phyloP scores from a whole-genome alignment of 2,113 vertebrate genomes.

The Phrynosoma platyrhinos region DNA sequence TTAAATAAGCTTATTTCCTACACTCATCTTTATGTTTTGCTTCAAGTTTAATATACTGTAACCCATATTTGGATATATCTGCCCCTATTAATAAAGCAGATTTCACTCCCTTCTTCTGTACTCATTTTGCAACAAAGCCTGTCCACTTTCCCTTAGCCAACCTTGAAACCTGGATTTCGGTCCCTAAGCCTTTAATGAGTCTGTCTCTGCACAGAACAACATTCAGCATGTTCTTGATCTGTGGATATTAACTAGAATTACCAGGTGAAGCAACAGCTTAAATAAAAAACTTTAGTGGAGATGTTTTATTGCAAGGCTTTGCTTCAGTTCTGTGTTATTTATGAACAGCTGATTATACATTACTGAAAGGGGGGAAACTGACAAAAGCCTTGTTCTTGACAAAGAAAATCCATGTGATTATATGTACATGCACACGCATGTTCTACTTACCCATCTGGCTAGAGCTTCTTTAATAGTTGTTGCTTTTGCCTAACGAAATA shows the following conservation, averaged over 20 bases:
- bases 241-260: neutral
- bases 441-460: conserved; percentile 89
- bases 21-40: neutral
- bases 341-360: conserved; percentile 10
- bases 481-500: conserved; percentile 87
- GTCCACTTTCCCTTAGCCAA: neutral
- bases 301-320: conserved; percentile 18
- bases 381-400: neutral
- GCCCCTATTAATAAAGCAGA: neutral
- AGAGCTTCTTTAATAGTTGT: conserved; percentile 94
- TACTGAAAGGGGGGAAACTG: neutral
- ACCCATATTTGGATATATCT: neutral
- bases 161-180: neutral
- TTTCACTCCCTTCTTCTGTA: neutral
- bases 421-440: neutral
- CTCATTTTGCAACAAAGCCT: neutral
- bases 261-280: neutral
- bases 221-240: neutral
- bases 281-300: neutral
- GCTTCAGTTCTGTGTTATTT: conserved; percentile 23
- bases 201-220: neutral
- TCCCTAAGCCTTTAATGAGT: neutral
- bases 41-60: neutral
- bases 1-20: neutral
- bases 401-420: neutral